Evolutionary conservation across 2,797 vertebrate genomes (phyloP), one percentile per base, ranked within the genome.

Genomic region (Gephyroberyx darwinii): DNA sequence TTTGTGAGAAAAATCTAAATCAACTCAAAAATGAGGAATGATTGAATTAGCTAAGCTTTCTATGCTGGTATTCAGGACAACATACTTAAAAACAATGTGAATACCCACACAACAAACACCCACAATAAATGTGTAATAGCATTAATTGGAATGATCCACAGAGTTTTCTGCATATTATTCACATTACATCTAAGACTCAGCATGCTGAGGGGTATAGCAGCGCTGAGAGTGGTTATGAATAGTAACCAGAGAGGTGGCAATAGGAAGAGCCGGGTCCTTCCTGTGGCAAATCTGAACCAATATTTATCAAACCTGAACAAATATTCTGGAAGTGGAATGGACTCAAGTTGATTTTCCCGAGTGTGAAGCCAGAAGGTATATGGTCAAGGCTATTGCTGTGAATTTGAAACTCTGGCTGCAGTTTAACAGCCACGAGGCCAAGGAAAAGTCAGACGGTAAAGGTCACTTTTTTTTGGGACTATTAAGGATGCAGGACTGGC

Each of bases 141-240:
- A 88, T 86, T 85, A 86, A 86, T 71, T 83, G 85, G 86, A 90
- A 92, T 88, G 88, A 78, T 81, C 80, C 83, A 86, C 86, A 81
- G 79, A 75, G 74, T 86, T 86, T 84, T 87, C 89, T 88, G 89
- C 90, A 88, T 85, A 90, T 87, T 85, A 87, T 87, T 89, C 88
- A 90, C 86, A 92, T 91, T 88, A 88, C 88, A 86, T 89, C 83
- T 84, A 89, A 88, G 80, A 86, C 81, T 83, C 78, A 20, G 84
- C 82, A 70, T 71, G 74, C 88, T 69, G 78, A 83, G 70, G 85
- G 83, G 67, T 72, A 78, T 82, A 82, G 78, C 80, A 26, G 81
- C 19, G 80, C 86, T 59, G 80, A 69, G 85, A 85, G 83, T 86
- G 86, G 85, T 85, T 80, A 86, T 85, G 81, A 82, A 84, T 75